Conservation (phyloP, 2,888 invertebrate species). For the Parascotia fuliginaria region DNA sequence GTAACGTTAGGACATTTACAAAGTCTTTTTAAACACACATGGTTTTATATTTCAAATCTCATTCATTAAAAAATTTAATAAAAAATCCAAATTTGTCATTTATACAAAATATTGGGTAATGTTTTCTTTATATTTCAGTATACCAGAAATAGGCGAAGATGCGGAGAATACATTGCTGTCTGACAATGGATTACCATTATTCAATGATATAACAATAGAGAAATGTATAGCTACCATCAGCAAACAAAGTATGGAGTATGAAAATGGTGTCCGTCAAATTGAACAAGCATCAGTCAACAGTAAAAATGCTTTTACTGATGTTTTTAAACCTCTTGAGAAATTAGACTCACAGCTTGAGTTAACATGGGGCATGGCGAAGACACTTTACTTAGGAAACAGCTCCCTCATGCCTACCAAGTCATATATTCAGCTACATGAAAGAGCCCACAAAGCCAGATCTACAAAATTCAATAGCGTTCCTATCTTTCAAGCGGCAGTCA, state of each 20-base stretch:
- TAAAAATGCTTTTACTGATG: constrained; percentile 88
- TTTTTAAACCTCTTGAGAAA: constrained; percentile 91
- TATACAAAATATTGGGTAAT: not conserved
- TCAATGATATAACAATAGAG: constrained; percentile 92
- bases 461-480: constrained; percentile 89
- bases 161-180: constrained; percentile 91
- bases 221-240: constrained; percentile 94
- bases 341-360: constrained; percentile 90
- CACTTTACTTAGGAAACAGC: constrained; percentile 92
- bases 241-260: constrained; percentile 92
- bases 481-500: constrained; percentile 89
- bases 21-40: too few relatives aligned
- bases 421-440: constrained; percentile 92
- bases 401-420: constrained; percentile 92
- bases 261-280: constrained; percentile 89
- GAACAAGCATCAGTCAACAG: constrained; percentile 82
- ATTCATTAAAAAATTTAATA: too few relatives aligned
- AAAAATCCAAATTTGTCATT: not conserved
- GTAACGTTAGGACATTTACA: constrained; percentile 7
- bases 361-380: constrained; percentile 95
- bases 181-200: constrained; percentile 91
- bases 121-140: constrained; percentile 73
- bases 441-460: constrained; percentile 90
- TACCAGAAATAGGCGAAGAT: constrained; percentile 94
- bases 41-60: too few relatives aligned